A percentile compares a stretch with the other conserved stretches of the same genome.
Conservation (phyloP, 2,888 invertebrate genomes). For the Notodonta dromedarius region DNA sequence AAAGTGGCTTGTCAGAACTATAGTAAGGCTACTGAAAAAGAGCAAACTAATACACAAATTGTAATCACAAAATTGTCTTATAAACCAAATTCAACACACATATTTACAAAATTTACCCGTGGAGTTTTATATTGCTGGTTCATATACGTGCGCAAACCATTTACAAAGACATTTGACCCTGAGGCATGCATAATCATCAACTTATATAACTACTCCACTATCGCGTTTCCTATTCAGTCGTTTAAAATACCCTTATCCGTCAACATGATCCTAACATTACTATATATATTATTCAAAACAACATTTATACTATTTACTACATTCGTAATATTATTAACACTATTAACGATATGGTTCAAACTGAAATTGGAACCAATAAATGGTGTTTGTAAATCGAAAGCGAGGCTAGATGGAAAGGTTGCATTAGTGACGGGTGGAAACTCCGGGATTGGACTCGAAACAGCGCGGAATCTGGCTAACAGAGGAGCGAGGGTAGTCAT, state of each 20-base stretch:
- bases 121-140: too few relatives aligned
- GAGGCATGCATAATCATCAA: background rate
- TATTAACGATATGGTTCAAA: constrained; percentile 1
- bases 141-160: too few relatives aligned
- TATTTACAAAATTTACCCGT: too few relatives aligned
- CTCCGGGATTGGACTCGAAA: constrained; percentile 92
- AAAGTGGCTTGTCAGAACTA: too few relatives aligned
- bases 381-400: constrained; percentile 58
- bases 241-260: background rate
- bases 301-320: background rate
- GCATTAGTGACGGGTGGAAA: constrained; percentile 92
- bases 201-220: background rate
- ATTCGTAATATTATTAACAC: background rate
- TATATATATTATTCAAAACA: constrained; percentile 6
- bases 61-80: too few relatives aligned
- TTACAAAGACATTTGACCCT: background rate
- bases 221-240: constrained; percentile 8
- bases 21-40: too few relatives aligned
- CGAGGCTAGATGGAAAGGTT: constrained; percentile 80
- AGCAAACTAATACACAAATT: too few relatives aligned
- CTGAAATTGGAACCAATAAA: constrained; percentile 27
- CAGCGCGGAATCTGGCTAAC: constrained; percentile 87
- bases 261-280: constrained; percentile 22
- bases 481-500: constrained; percentile 88
- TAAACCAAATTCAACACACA: too few relatives aligned